Evolutionary conservation across 2,113 vertebrate genomes (phyloP).

Genomic region (Notechis scutatus): DNA sequence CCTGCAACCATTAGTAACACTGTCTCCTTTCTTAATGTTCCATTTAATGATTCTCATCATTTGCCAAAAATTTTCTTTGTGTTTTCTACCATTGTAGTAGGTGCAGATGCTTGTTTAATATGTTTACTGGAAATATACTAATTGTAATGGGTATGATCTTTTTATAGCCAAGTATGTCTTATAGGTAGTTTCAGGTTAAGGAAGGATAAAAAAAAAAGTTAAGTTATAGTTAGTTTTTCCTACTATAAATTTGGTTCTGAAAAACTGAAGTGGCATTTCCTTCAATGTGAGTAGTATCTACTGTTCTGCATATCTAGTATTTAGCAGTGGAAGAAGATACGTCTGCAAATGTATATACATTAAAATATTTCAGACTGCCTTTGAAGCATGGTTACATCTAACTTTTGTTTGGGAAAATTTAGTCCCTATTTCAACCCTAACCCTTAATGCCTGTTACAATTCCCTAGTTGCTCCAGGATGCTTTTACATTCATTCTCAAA

Average conservation of each 20-base stretch:
- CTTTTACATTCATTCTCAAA: not conserved
- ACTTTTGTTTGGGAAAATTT: not conserved
- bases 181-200: not conserved
- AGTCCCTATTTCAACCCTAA: not conserved
- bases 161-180: not conserved
- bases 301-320: not conserved
- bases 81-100: not conserved
- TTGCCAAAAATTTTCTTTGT: not conserved
- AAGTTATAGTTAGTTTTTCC: not conserved
- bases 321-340: not conserved
- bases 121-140: not conserved
- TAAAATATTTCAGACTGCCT: not conserved
- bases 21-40: not conserved
- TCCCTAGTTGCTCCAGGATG: not conserved
- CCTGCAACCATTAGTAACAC: not conserved
- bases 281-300: not conserved
- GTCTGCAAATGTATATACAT: not conserved
- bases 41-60: not conserved
- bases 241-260: not conserved
- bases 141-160: not conserved
- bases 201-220: not conserved
- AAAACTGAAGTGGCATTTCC: not conserved
- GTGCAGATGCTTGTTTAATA: not conserved
- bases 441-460: not conserved
- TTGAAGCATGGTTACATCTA: not conserved